A percentile compares a stretch with the other conserved stretches of the same genome.
These are phyloP conservation scores for Pterostichus madidus DNA, from an alignment of 2,888 invertebrate species.

Conservation along the genomic window DNA sequence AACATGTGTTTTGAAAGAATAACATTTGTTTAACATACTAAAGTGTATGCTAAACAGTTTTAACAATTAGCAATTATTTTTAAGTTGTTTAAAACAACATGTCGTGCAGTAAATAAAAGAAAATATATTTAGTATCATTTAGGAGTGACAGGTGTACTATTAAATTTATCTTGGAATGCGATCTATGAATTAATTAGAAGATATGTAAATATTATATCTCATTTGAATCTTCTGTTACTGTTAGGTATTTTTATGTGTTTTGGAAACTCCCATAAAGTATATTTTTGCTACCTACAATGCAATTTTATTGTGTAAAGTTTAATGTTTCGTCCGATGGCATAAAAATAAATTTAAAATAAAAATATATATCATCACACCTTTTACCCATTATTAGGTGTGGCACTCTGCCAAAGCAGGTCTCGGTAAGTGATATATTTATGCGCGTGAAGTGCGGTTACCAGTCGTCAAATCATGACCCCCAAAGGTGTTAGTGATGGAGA, in stretches of 20 bases:
- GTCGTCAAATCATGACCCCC: no score
- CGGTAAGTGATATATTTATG: no score
- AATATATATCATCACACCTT: no score
- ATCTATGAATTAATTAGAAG: neutral
- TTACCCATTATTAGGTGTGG: no score
- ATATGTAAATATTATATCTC: neutral
- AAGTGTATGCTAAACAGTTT: neutral
- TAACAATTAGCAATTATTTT: neutral
- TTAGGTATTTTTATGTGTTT: neutral
- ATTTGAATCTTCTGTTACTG: no score
- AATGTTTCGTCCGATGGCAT: no score
- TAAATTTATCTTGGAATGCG: neutral
- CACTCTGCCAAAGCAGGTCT: no score
- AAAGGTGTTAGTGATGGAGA: no score
- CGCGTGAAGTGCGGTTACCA: no score
- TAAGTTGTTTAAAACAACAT: neutral
- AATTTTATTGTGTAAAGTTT: neutral
- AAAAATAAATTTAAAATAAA: no score
- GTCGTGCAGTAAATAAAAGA: neutral
- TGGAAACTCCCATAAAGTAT: neutral
- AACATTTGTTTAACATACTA: neutral
- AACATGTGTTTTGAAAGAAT: neutral
- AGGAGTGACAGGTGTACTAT: conserved; percentile 1
- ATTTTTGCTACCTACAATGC: neutral
- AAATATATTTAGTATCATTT: conserved; percentile 6